phyloP scores from a whole-genome alignment of 2,113 vertebrate species.

The Theristicus caerulescens region DNA sequence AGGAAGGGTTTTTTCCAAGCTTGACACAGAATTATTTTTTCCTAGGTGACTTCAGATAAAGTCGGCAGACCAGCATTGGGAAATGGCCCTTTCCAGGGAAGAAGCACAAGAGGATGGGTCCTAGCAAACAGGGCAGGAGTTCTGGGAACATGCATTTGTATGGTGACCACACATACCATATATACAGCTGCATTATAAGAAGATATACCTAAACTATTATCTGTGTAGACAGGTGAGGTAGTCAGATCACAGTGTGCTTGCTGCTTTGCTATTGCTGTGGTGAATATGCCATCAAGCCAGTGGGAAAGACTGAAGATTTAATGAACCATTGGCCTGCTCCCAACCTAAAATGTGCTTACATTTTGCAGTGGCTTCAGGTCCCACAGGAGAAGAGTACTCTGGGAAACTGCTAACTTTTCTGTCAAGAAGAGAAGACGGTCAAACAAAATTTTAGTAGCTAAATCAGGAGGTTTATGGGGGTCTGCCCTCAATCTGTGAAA shows the following conservation, averaged over 20 bases:
- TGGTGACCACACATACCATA: accelerated
- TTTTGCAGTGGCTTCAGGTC: background rate
- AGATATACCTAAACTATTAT: background rate
- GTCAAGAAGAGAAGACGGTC: background rate
- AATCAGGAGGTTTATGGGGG: background rate
- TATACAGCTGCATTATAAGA: background rate
- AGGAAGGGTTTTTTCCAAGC: background rate
- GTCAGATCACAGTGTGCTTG: background rate
- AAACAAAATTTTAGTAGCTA: background rate
- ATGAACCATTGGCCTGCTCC: background rate
- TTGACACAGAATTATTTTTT: background rate
- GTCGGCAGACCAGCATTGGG: accelerated
- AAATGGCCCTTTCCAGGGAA: background rate
- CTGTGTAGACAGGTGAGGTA: background rate
- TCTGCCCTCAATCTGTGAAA: background rate
- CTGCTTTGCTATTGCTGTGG: background rate
- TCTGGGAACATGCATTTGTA: background rate
- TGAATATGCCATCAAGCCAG: background rate
- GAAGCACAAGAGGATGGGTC: background rate
- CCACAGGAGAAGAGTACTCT: background rate
- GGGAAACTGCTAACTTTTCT: background rate
- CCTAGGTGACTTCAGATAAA: background rate
- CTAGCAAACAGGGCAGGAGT: background rate
- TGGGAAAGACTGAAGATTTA: background rate
- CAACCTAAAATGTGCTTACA: background rate